Evolutionary conservation across 2,888 invertebrate genomes (phyloP).

Genomic region (Myathropa florea): DNA sequence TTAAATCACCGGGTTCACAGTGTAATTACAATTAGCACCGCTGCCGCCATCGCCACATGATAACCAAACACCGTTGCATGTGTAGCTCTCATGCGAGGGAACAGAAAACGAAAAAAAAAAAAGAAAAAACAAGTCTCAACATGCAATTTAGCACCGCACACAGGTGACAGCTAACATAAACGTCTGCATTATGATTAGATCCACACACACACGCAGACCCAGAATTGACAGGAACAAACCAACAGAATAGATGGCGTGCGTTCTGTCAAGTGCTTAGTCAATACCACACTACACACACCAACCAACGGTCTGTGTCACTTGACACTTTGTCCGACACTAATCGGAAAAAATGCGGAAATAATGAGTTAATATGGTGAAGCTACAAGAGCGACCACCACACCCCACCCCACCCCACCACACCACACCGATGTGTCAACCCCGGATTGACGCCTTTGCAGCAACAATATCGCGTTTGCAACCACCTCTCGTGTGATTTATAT

Average conservation of each 20-base stretch:
- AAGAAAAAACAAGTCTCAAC: not conserved
- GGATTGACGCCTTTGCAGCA: constrained; percentile 27
- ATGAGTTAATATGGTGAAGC: constrained; percentile 49
- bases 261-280: constrained; percentile 28
- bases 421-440: constrained; percentile 28
- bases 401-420: not conserved
- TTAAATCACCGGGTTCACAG: constrained; percentile 21
- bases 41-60: not conserved
- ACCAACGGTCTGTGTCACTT: constrained; percentile 47
- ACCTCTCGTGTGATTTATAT: constrained; percentile 60
- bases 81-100: constrained; percentile 21
- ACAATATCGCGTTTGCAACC: constrained; percentile 26
- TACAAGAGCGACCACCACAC: not conserved
- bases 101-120: not conserved
- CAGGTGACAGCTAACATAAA: constrained; percentile 37
- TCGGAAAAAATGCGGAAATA: constrained; percentile 61
- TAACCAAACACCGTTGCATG: constrained; percentile 28
- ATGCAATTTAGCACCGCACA: constrained; percentile 25
- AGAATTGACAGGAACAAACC: not conserved
- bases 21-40: constrained; percentile 58
- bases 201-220: not conserved
- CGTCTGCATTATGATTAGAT: constrained; percentile 52
- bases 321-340: constrained; percentile 58
- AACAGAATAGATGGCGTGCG: constrained; percentile 37
- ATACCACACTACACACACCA: constrained; percentile 4